Conservation (phyloP, 1,140 invertebrate species). For the Brachystomella parvula region DNA sequence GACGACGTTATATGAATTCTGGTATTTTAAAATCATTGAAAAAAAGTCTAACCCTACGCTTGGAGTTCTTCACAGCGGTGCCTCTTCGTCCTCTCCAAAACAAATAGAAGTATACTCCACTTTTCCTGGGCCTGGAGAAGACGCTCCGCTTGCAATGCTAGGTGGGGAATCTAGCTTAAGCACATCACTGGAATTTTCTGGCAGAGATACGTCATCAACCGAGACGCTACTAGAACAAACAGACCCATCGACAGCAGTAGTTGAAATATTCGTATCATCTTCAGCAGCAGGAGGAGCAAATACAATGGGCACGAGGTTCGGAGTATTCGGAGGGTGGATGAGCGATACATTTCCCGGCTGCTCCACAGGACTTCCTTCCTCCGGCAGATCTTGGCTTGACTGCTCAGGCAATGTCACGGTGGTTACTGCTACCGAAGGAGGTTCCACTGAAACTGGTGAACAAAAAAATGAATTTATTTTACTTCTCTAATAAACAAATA, state of each 20-base stretch:
- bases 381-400: not conserved
- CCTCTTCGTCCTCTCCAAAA: conserved; percentile 15
- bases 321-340: not conserved
- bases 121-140: not conserved
- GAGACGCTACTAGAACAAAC: not conserved
- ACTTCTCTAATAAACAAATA: not conserved
- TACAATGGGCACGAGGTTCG: not conserved
- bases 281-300: no score
- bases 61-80: not conserved
- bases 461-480: not conserved
- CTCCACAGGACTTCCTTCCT: no score
- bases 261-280: not conserved
- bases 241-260: not conserved
- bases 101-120: conserved; percentile 17
- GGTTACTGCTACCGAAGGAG: not conserved
- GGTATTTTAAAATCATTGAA: no score
- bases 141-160: not conserved
- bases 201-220: not conserved
- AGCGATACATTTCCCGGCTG: not conserved
- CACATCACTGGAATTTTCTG: not conserved
- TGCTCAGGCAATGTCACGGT: not conserved
- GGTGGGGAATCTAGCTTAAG: no score
- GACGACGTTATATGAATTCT: not conserved
- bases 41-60: no score
- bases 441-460: conserved; percentile 1